Conservation (phyloP, 1,140 invertebrate genomes). For the Drosophila pallidifrons region DNA sequence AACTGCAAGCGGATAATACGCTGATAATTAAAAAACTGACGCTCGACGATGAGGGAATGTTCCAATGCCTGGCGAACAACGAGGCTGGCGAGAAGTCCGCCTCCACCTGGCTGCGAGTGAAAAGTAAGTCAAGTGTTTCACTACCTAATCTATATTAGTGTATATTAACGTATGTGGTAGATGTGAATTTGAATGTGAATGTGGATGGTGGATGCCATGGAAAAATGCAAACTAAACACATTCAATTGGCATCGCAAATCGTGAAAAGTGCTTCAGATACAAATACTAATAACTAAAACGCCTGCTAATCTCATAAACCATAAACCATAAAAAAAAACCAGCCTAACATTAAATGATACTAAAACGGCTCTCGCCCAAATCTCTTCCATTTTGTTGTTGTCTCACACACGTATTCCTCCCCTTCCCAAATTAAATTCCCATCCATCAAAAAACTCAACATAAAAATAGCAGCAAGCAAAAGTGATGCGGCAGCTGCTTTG, state of each 20-base stretch:
- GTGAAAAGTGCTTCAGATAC: too few species aligned
- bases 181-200: background rate
- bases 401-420: background rate
- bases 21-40: conserved; percentile 93
- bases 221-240: background rate
- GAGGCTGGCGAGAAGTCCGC: conserved; percentile 95
- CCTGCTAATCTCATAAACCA: background rate
- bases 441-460: background rate
- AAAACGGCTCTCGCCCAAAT: background rate
- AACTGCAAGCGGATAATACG: conserved; percentile 90
- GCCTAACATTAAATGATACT: background rate
- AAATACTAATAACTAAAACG: background rate
- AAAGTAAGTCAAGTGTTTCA: conserved; percentile 91
- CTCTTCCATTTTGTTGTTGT: background rate
- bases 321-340: background rate
- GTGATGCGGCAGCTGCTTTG: conserved; percentile 14
- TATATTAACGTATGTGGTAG: background rate
- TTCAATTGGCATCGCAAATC: background rate
- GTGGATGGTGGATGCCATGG: background rate
- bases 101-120: conserved; percentile 96
- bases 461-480: conserved; percentile 24
- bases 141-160: background rate
- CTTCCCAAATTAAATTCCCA: background rate
- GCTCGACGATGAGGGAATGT: conserved; percentile 96
- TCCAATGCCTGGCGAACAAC: conserved; percentile 96